Conservation (phyloP, 2,888 invertebrate genomes). For the Philereme transversata region DNA sequence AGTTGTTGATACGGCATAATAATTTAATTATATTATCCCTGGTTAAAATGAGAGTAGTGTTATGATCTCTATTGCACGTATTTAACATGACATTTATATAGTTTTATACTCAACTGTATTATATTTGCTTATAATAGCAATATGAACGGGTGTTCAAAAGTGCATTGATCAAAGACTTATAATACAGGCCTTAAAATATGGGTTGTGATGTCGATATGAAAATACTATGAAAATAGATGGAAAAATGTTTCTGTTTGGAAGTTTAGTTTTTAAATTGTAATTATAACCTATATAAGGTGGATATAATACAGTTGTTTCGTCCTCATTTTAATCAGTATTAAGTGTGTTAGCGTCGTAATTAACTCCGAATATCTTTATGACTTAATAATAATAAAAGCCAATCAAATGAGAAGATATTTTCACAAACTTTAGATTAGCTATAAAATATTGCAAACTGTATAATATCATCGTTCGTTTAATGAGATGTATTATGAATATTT, state of each 20-base stretch:
- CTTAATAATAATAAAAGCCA: constrained; percentile 33
- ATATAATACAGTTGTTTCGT: constrained; percentile 45
- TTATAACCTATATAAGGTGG: constrained; percentile 22
- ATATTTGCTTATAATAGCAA: constrained; percentile 29
- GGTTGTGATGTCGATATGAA: constrained; percentile 29
- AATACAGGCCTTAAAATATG: constrained; percentile 25
- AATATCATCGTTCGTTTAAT: constrained; percentile 31
- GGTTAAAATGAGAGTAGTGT: constrained; percentile 59
- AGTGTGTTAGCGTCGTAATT: constrained; percentile 65
- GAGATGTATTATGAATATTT: constrained; percentile 24
- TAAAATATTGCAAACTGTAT: constrained; percentile 30
- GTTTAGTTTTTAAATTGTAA: constrained; percentile 15
- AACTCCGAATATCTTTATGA: constrained; percentile 58
- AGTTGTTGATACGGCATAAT: constrained; percentile 41
- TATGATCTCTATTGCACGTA: constrained; percentile 47
- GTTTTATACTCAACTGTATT: constrained; percentile 36
- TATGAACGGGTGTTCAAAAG: constrained; percentile 6
- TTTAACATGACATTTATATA: constrained; percentile 43
- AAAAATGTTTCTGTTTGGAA: constrained; percentile 11
- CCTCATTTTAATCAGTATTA: constrained; percentile 69
- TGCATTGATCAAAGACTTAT: constrained; percentile 17
- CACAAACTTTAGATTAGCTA: constrained; percentile 24
- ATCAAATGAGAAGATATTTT: constrained; percentile 30
- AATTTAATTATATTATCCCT: constrained; percentile 36
- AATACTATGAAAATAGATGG: constrained; percentile 24